Conservation (phyloP, 2,113 vertebrate species). For the Poecilia latipinna region DNA sequence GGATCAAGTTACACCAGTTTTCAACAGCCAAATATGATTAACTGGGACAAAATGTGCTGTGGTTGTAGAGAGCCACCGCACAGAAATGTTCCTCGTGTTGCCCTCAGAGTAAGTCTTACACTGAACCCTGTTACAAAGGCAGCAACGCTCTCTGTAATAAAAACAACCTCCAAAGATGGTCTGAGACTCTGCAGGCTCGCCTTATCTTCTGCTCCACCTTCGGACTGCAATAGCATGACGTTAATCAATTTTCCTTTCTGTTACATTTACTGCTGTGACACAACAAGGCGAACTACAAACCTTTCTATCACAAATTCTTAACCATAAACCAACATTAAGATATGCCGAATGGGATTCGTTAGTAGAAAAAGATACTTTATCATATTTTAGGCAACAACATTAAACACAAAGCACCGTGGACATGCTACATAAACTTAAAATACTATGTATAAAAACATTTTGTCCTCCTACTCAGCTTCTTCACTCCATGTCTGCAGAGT, state of each 20-base stretch:
- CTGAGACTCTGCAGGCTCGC: conserved; percentile 12
- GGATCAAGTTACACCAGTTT: conserved; percentile 55
- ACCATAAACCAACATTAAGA: background rate
- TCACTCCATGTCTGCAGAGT: background rate
- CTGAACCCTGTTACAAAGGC: conserved; percentile 1
- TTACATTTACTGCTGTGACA: conserved; percentile 5
- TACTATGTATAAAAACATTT: background rate
- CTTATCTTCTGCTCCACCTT: conserved; percentile 56
- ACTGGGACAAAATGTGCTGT: conserved; percentile 1
- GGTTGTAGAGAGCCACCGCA: conserved; percentile 18
- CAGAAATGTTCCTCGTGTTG: conserved; percentile 23
- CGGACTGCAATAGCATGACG: conserved; percentile 13
- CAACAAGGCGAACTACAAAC: conserved; percentile 15
- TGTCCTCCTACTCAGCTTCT: background rate
- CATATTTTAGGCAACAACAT: background rate
- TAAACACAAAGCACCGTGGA: background rate
- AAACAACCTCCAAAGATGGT: conserved; percentile 6
- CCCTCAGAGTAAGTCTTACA: conserved; percentile 10
- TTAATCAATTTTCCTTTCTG: background rate
- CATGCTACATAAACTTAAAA: background rate
- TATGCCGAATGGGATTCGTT: background rate
- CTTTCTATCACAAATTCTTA: background rate
- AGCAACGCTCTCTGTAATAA: conserved; percentile 2
- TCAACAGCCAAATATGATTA: conserved; percentile 9
- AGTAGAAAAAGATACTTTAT: background rate